A percentile compares a stretch with the other conserved stretches of the same genome.
Conservation (phyloP, 2,888 invertebrate species). For the Zaprionus bogoriensis region DNA sequence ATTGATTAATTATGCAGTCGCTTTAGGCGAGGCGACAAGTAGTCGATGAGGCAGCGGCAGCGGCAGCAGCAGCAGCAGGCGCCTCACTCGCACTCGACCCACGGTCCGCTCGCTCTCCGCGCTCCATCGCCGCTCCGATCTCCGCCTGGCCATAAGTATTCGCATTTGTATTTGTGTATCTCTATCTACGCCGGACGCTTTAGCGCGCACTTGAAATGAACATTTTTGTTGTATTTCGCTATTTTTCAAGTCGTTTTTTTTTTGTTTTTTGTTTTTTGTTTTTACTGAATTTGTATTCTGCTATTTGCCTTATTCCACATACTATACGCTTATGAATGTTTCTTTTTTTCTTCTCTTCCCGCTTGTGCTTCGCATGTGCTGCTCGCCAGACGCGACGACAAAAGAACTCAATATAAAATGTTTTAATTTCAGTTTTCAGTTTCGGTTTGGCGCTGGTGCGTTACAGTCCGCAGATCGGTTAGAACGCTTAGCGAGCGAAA, state of each 20-base stretch:
- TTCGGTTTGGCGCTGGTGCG: conserved; percentile 69
- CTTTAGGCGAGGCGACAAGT: conserved; percentile 29
- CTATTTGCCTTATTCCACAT: conserved; percentile 49
- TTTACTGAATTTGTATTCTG: conserved; percentile 58
- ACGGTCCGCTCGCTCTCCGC: background rate
- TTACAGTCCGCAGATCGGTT: conserved; percentile 60
- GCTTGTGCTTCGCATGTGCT: conserved; percentile 48
- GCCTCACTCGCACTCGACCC: conserved; percentile 10
- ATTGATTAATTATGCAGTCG: conserved; percentile 55
- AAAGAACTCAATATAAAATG: conserved; percentile 53
- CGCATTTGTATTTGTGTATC: conserved; percentile 5
- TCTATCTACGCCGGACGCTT: conserved; percentile 20
- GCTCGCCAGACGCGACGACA: conserved; percentile 31
- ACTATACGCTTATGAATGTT: conserved; percentile 19
- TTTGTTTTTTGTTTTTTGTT: conserved; percentile 43
- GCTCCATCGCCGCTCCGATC: background rate
- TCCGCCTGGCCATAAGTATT: conserved; percentile 4
- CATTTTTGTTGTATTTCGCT: conserved; percentile 35
- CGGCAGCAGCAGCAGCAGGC: conserved; percentile 2
- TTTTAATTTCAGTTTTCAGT: conserved; percentile 70
- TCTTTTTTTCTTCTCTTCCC: conserved; percentile 9
- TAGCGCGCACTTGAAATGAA: conserved; percentile 60
- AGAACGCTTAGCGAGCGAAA: background rate
- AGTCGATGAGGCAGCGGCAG: conserved; percentile 1
- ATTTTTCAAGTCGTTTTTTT: conserved; percentile 32